Base-by-base conservation (phyloP, 64 coral and sea anemone species). In the Dendrophyllia cribrosa region DNA sequence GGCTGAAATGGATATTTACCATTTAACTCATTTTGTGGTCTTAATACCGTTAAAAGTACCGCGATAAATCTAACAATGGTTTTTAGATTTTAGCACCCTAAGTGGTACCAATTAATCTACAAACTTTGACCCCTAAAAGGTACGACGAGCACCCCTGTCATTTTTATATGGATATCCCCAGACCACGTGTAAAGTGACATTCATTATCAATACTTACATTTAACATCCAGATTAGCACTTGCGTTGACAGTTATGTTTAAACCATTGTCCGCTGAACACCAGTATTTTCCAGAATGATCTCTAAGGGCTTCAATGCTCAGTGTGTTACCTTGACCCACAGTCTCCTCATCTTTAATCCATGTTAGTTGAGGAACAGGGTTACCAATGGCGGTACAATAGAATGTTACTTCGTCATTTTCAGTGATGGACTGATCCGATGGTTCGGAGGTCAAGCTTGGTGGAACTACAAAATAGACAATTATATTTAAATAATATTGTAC, bases 171-270 rank as follows among this genome's bases (percentile, higher is more conserved):
- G 34, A 34, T 34, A 34, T 34, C 34, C 34, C 34, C 34, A 34
- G 34, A 34, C 0, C 2, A 34, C 34, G 2, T 34, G 34, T 34
- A 34, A 34, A 34, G 34, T 34, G 34, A 34, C 34, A 34, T 34
- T 34, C 34, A 34, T 34, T 34, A 34, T 34, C 34, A 2, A 47
- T 20, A 46, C 86, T 74, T 59, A 84, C 80, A 84, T 47, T 67
- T 60, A 0, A 84, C 80, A 50, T 84, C 46, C 21, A 84, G 45
- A 51, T 66, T 13, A 12, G 61, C 80, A 60, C 66, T 90, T n/a
- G 78, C 51, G 19, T 59, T 43, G 17, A 43, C 50, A 19, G 78
- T 59, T 8, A 15, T 17, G 58, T 55, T 47, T 0, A 84, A 12
- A 0, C 43, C 60, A 67, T 84, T 84, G 1, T 66, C 62, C 0